phyloP scores from a whole-genome alignment of 2,113 vertebrate genomes.

The Lycocorax pyrrhopterus region DNA sequence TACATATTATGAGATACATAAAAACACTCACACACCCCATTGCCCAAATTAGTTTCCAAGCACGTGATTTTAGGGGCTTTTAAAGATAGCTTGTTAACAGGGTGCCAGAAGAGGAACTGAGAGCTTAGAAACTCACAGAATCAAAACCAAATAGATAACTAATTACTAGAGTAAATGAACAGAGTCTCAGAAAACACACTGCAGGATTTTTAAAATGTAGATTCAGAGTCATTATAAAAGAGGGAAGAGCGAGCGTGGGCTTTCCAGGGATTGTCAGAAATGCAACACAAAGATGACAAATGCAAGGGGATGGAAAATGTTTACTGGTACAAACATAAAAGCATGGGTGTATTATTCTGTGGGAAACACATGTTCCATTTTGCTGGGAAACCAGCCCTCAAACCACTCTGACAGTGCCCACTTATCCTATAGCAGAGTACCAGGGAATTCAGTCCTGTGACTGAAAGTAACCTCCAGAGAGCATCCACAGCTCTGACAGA shows the following conservation, averaged over 20 bases:
- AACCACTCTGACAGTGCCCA: neutral
- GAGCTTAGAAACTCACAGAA: neutral
- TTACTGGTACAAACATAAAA: neutral
- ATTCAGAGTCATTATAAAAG: neutral
- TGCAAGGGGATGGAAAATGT: neutral
- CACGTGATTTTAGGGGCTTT: neutral
- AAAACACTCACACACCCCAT: neutral
- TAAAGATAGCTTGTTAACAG: neutral
- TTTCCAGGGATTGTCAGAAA: neutral
- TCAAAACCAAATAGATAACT: neutral
- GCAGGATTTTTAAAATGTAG: neutral
- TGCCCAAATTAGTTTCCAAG: neutral
- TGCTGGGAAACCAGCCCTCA: slow-evolving; percentile 4
- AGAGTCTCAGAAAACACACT: neutral
- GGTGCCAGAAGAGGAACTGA: neutral
- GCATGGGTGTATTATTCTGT: neutral
- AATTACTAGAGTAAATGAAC: neutral
- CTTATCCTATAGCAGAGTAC: neutral
- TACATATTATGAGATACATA: neutral
- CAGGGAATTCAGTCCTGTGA: neutral
- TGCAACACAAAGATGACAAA: neutral
- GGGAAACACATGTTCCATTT: slow-evolving; percentile 14
- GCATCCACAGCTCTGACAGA: neutral
- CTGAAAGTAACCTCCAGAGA: neutral
- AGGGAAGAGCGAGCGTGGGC: neutral